Evolutionary conservation across 2,888 invertebrate genomes (phyloP).

Genomic region (Apodemia hepburni): DNA sequence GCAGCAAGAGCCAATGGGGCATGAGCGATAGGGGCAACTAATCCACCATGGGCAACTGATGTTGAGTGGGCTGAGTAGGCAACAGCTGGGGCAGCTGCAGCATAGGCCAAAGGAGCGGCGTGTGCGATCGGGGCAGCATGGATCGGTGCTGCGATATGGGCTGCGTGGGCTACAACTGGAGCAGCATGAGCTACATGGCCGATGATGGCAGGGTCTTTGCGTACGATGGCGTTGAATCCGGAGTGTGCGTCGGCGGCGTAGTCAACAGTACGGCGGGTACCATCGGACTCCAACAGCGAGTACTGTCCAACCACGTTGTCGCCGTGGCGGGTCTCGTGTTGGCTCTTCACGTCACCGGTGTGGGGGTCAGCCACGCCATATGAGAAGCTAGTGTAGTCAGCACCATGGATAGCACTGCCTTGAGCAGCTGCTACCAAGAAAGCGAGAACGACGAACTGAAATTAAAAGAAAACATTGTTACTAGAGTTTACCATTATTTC

Average conservation of each 20-base stretch:
- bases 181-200: conserved; percentile 44
- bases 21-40: conserved; percentile 36
- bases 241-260: too few species aligned
- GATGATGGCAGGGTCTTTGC: too few species aligned
- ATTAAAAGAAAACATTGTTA: conserved; percentile 25
- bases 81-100: conserved; percentile 37
- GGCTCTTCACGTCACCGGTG: too few species aligned
- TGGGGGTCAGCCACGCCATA: conserved; percentile 73
- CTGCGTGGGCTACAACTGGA: conserved; percentile 31
- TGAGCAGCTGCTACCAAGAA: conserved; percentile 64
- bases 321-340: too few species aligned
- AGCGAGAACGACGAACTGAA: conserved; percentile 69
- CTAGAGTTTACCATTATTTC: too few species aligned
- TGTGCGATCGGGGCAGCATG: conserved; percentile 35
- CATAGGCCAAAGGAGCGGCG: conserved; percentile 42
- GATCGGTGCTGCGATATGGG: conserved; percentile 35
- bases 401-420: conserved; percentile 61
- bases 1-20: conserved; percentile 27
- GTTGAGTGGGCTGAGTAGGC: conserved; percentile 36
- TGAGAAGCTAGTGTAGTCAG: conserved; percentile 66
- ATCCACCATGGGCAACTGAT: conserved; percentile 42
- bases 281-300: too few species aligned
- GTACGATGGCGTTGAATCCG: too few species aligned
- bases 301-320: too few species aligned
- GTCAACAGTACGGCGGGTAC: too few species aligned